Base-by-base conservation (phyloP, 2,113 vertebrate genomes). In the Seriola dumerili region DNA sequence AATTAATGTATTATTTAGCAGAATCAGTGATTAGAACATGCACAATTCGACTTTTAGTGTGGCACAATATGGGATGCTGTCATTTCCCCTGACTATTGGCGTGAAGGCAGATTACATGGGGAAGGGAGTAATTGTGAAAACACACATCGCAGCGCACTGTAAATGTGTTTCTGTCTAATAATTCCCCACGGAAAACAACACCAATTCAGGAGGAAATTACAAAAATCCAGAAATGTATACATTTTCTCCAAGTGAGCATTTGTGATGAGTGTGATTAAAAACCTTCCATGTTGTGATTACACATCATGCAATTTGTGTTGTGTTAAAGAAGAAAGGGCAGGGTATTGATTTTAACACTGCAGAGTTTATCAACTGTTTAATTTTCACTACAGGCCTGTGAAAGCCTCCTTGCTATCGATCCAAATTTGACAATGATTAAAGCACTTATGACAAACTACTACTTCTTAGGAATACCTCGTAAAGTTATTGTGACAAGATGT, bases 1-100 rank as follows among this genome's bases (percentile, higher is more conserved):
- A 91, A 79, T 89, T 86, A 90, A 90, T 89, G 86, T 84, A 83
- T 88, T 90, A 87, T 94, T 94, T 87, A 86, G 89, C 86, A 61
- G 83, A 89, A 83, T 81, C 83, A 17, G 72, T 67, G 83, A 90
- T 89, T 89, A 88, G 72, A 76, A 90, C 82, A 84, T 65, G 54
- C 75, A 90, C 84, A 83, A 64, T 90, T 90, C 66, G 2, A 83
- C 85, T 81, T 84, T 81, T 63, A 52, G 71, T 4, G 23, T 2
- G 16, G 23, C 76, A 83, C 79, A 87, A 81, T 81, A 36, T 63
- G 48, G 71, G 65, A 72, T 44, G 86, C 81, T 78, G 83, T 84
- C 83, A 55, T 83, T 85, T 73, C 73, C 78, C 58, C 36, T 9
- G 75, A 80, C 85, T 73, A 13, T 59, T 50, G 77, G 65, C 55